Percentiles rank a stretch among this genome's conserved stretches.
Evolutionary conservation across 1,140 invertebrate species (phyloP).

Genomic region (Proales similis): DNA sequence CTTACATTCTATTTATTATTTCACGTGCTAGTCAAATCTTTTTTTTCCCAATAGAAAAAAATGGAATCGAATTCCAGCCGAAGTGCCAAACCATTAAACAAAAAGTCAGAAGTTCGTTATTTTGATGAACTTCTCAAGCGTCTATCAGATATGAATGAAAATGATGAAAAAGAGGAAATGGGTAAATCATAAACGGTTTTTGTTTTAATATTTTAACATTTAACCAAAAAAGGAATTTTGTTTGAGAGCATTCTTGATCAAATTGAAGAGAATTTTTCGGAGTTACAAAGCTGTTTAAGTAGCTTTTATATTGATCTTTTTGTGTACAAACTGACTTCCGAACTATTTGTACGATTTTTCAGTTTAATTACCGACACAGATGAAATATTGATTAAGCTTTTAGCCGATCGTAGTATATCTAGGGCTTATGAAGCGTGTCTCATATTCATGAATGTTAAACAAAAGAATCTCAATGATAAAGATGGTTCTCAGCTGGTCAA

Average conservation of each 20-base stretch:
- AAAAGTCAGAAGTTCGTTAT: too few relatives aligned
- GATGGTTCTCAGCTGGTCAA: neutral
- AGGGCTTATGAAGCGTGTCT: constrained; percentile 34
- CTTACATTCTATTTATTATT: too few relatives aligned
- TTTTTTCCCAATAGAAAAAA: too few relatives aligned
- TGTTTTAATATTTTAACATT: too few relatives aligned
- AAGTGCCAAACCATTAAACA: too few relatives aligned
- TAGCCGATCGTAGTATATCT: neutral
- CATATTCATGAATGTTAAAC: constrained; percentile 11
- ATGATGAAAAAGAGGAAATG: too few relatives aligned
- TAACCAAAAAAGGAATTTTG: too few relatives aligned
- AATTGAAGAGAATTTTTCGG: constrained; percentile 13
- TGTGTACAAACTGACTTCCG: constrained; percentile 22
- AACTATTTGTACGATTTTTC: constrained; percentile 17
- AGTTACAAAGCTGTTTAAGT: constrained; percentile 20
- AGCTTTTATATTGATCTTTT: constrained; percentile 35
- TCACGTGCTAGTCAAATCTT: too few relatives aligned
- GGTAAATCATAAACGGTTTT: too few relatives aligned
- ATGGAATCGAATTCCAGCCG: too few relatives aligned
- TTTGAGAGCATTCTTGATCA: constrained; percentile 18
- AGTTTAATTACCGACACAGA: neutral
- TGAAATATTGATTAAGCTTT: neutral
- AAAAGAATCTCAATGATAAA: neutral
- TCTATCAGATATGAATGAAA: too few relatives aligned
- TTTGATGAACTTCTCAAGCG: too few relatives aligned